Evolutionary conservation across 2,797 vertebrate genomes (phyloP).

Genomic region (Leuciscus waleckii): DNA sequence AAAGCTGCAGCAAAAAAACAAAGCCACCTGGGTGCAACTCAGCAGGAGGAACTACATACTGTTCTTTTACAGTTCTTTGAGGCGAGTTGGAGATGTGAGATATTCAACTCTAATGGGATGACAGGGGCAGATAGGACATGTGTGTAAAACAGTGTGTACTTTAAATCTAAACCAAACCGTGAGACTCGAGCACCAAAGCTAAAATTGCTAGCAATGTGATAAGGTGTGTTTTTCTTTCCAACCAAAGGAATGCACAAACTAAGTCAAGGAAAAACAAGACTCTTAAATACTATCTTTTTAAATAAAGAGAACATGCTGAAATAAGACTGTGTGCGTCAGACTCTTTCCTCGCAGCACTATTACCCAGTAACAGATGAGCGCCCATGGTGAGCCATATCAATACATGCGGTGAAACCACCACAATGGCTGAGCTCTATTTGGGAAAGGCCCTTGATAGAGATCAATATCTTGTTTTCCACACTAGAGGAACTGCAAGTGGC

Average conservation of each 20-base stretch:
- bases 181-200: background rate
- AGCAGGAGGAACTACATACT: background rate
- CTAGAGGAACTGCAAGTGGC: constrained; percentile 19
- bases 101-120: background rate
- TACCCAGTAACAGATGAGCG: background rate
- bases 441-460: constrained; percentile 41
- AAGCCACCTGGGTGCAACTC: constrained; percentile 23
- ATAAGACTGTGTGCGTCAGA: background rate
- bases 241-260: background rate
- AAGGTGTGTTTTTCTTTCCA: background rate
- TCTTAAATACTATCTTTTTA: background rate
- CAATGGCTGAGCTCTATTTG: constrained; percentile 32
- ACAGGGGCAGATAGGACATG: background rate
- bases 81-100: constrained; percentile 2
- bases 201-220: background rate
- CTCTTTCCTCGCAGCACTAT: background rate
- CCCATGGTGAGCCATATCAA: background rate
- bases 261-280: background rate
- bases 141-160: background rate
- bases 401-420: constrained; percentile 10
- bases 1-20: constrained; percentile 10
- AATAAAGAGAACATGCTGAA: background rate
- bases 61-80: constrained; percentile 7
- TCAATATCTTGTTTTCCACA: constrained; percentile 56
- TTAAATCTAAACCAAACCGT: background rate